Conservation (phyloP, 2,888 invertebrate species). For the Cerastis rubricosa region DNA sequence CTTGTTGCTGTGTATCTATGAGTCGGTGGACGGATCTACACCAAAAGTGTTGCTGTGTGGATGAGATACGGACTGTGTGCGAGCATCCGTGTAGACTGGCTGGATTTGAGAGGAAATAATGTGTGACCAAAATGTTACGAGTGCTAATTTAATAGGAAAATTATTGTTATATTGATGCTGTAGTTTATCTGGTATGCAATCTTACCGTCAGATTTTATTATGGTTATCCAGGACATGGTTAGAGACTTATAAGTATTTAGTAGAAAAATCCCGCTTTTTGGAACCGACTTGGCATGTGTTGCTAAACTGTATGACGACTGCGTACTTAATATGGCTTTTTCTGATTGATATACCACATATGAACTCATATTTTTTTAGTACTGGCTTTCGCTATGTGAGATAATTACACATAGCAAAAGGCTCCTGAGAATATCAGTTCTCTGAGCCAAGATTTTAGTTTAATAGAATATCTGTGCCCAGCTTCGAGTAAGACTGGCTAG, state of each 20-base stretch:
- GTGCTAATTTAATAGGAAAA: background rate
- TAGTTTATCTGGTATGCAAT: background rate
- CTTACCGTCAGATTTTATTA: background rate
- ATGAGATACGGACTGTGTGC: background rate
- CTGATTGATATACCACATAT: background rate
- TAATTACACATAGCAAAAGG: too few relatives aligned
- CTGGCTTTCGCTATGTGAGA: background rate
- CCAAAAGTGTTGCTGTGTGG: slow-evolving; percentile 21
- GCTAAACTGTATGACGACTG: background rate
- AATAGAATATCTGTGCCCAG: slow-evolving; percentile 30
- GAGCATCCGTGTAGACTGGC: slow-evolving; percentile 5
- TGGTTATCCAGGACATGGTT: background rate
- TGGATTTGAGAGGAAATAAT: background rate
- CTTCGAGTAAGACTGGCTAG: slow-evolving; percentile 28
- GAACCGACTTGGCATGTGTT: background rate
- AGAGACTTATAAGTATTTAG: background rate
- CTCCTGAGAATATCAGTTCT: background rate
- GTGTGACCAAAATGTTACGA: background rate
- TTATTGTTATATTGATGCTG: background rate
- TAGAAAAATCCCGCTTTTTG: background rate
- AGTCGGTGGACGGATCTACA: slow-evolving; percentile 9
- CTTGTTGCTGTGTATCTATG: slow-evolving; percentile 12
- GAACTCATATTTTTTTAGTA: background rate
- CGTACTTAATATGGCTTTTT: background rate
- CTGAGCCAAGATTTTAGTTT: slow-evolving; percentile 28